phyloP scores from a whole-genome alignment of 2,888 invertebrate genomes.

The Netelia melanura region DNA sequence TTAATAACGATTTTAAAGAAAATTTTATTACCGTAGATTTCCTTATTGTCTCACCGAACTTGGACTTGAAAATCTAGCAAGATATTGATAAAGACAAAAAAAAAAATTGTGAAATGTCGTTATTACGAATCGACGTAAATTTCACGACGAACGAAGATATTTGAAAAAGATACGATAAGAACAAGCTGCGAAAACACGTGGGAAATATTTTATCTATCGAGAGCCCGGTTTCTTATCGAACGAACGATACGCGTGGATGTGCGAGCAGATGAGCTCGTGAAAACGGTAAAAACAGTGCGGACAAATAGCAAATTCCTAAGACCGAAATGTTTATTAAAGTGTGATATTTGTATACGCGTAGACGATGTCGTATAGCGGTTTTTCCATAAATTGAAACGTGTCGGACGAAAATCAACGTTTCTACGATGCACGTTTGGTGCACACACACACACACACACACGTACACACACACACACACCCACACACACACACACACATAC shows the following conservation, averaged over 20 bases:
- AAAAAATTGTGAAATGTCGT: not conserved
- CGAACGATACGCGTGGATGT: not conserved
- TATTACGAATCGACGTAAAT: not conserved
- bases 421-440: not conserved
- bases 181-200: not conserved
- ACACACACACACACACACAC: not conserved
- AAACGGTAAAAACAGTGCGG: constrained; percentile 1
- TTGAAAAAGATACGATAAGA: not conserved
- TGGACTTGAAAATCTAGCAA: too few relatives aligned
- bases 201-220: not conserved
- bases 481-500: too few relatives aligned
- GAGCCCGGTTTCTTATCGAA: not conserved
- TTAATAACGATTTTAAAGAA: too few relatives aligned
- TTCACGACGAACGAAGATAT: not conserved
- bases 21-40: too few relatives aligned
- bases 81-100: not conserved
- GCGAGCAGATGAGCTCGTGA: not conserved
- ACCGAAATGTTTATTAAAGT: constrained; percentile 51
- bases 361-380: constrained; percentile 38
- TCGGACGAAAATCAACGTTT: constrained; percentile 50
- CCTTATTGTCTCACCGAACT: too few relatives aligned
- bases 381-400: constrained; percentile 59
- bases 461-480: too few relatives aligned
- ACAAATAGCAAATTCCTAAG: constrained; percentile 29
- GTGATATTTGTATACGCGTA: constrained; percentile 14